phyloP scores from a whole-genome alignment of 2,797 vertebrate genomes.

The Tolypeutes matacus region DNA sequence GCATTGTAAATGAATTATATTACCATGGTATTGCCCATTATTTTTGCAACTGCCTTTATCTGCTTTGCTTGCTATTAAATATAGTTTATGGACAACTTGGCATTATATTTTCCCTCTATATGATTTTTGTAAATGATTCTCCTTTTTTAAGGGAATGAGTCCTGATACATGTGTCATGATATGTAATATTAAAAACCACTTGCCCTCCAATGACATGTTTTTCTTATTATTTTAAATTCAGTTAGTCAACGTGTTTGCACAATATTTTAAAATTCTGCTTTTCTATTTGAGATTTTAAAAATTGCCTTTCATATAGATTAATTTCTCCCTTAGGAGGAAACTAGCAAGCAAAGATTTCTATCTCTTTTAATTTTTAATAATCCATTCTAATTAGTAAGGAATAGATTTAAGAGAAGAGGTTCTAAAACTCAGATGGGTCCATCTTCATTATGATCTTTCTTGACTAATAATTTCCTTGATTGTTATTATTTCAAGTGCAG shows the following conservation, averaged over 20 bases:
- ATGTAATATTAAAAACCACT: background rate
- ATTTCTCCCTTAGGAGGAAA: constrained; percentile 35
- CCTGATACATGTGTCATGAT: background rate
- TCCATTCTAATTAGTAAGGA: constrained; percentile 45
- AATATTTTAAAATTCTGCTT: background rate
- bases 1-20: constrained; percentile 59
- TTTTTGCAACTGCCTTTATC: constrained; percentile 31
- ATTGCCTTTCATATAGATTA: constrained; percentile 7
- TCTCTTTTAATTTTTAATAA: constrained; percentile 48
- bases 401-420: constrained; percentile 15
- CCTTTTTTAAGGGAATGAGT: background rate
- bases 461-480: constrained; percentile 41
- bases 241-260: background rate
- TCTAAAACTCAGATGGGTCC: background rate
- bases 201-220: background rate
- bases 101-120: background rate
- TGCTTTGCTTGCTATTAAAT: constrained; percentile 50
- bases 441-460: constrained; percentile 11
- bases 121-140: constrained; percentile 47
- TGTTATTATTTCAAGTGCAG: constrained; percentile 52
- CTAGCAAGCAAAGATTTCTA: background rate
- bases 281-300: constrained; percentile 29
- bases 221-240: constrained; percentile 39
- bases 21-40: constrained; percentile 36
- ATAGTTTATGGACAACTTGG: constrained; percentile 42